Conservation (phyloP, 2,113 vertebrate species). For the Aramus guarauna region DNA sequence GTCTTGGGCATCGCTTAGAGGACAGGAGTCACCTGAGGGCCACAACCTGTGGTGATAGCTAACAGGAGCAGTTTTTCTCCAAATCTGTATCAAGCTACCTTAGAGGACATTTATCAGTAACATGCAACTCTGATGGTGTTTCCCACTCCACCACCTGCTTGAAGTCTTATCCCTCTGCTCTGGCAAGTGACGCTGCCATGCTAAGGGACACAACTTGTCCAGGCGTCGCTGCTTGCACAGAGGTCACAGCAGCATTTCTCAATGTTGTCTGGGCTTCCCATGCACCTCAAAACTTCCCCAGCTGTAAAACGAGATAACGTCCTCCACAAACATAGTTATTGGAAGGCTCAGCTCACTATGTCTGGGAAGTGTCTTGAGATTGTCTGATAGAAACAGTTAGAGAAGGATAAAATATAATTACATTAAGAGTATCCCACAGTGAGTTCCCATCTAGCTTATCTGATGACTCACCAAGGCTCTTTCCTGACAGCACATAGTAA, state of each 20-base stretch:
- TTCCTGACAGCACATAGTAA: neutral
- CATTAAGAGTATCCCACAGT: neutral
- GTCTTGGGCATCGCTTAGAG: neutral
- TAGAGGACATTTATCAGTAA: accelerated
- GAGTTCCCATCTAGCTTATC: neutral
- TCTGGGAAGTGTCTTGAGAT: neutral
- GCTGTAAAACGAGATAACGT: neutral
- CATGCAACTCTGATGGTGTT: neutral
- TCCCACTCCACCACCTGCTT: neutral
- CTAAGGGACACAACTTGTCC: neutral
- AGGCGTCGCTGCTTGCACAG: neutral
- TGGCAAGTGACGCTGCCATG: neutral
- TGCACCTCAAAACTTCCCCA: neutral
- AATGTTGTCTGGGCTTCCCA: neutral
- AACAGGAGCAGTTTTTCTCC: neutral
- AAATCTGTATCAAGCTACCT: too few species aligned
- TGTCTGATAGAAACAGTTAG: neutral
- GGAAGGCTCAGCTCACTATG: neutral
- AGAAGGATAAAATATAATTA: neutral
- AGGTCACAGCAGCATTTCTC: neutral
- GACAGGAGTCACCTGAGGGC: neutral
- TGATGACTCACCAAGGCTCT: neutral
- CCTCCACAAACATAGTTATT: neutral
- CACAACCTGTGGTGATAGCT: too few species aligned
- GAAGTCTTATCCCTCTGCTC: neutral